Conservation (phyloP, 2,888 invertebrate species). For the Eristalis intricaria region DNA sequence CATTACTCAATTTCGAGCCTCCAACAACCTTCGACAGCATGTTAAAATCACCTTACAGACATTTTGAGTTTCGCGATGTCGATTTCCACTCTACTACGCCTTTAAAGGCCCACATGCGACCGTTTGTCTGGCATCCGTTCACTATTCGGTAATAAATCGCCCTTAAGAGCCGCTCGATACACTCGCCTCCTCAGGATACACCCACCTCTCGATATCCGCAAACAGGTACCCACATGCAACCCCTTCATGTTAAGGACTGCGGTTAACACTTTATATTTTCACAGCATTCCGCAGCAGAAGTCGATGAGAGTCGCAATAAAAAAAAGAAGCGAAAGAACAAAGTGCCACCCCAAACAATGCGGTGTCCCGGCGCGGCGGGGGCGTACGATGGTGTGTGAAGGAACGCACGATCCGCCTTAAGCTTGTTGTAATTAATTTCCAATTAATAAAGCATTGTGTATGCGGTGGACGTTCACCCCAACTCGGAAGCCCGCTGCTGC, state of each 20-base stretch:
- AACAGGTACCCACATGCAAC: background rate
- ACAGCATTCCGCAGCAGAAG: background rate
- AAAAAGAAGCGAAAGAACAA: background rate
- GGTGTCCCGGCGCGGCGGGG: background rate
- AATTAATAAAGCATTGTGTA: conserved; percentile 38
- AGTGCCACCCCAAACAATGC: background rate
- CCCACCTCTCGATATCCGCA: background rate
- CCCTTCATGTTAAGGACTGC: background rate
- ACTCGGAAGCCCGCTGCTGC: background rate
- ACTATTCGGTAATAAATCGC: background rate
- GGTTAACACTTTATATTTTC: background rate
- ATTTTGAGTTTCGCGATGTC: background rate
- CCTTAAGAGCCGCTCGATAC: background rate
- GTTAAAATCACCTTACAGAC: background rate
- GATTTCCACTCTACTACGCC: background rate
- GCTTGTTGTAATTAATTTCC: conserved; percentile 52
- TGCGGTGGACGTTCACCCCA: conserved; percentile 9
- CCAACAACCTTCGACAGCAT: background rate
- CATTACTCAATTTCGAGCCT: too few species aligned
- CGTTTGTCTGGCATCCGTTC: background rate
- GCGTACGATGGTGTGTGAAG: background rate
- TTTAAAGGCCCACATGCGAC: background rate
- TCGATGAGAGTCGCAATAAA: background rate
- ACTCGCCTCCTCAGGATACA: background rate
- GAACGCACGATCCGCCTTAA: conserved; percentile 14